Percentiles rank a stretch among this genome's conserved stretches.
These are phyloP conservation scores for Bothrops jararaca DNA, from an alignment of 2,113 vertebrate species.

Conservation along the genomic window DNA sequence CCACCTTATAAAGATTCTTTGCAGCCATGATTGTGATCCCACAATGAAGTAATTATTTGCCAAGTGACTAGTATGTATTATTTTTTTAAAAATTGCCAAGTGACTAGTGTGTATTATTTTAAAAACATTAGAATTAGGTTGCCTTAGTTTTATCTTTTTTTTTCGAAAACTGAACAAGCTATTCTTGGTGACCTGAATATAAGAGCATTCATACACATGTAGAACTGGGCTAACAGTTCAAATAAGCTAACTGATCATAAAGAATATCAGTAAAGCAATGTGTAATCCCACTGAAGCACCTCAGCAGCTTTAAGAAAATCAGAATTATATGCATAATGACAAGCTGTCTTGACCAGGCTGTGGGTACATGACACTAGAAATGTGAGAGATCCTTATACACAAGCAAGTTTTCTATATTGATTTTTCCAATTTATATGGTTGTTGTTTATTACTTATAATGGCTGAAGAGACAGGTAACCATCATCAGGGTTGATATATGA, in stretches of 20 bases:
- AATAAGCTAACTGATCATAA: not conserved
- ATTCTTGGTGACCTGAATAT: not conserved
- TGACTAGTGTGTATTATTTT: not conserved
- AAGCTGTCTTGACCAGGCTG: not conserved
- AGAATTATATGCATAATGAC: not conserved
- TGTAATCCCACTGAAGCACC: not conserved
- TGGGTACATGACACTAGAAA: not conserved
- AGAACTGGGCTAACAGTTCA: not conserved
- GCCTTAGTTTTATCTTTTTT: not conserved
- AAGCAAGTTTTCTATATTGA: not conserved
- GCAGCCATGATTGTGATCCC: not conserved
- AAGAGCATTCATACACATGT: not conserved
- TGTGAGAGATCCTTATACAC: not conserved
- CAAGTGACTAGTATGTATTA: not conserved
- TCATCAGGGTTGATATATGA: not conserved
- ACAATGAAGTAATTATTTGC: not conserved
- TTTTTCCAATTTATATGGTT: not conserved
- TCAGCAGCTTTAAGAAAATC: not conserved
- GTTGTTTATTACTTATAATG: not conserved
- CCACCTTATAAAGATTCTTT: not conserved
- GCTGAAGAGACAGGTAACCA: not conserved
- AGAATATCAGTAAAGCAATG: not conserved
- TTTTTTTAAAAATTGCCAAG: not conserved
- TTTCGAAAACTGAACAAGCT: not conserved
- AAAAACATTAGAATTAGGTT: constrained; percentile 1